phyloP scores from a whole-genome alignment of 2,113 vertebrate genomes.

The Eudorcas thomsonii region DNA sequence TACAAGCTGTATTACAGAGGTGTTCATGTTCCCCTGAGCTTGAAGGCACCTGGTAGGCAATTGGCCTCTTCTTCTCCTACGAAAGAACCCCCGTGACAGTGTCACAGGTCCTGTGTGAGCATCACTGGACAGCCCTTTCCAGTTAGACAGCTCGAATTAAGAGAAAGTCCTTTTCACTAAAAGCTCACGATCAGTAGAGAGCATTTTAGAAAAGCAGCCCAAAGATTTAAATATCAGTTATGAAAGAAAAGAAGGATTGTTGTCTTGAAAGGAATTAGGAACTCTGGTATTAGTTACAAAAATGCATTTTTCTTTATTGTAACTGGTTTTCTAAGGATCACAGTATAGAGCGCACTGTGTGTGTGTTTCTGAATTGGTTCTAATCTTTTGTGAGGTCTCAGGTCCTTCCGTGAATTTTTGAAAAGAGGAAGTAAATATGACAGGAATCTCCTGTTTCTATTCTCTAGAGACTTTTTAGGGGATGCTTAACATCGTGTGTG shows the following conservation, averaged over 20 bases:
- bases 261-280: constrained; percentile 19
- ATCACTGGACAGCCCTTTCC: not conserved
- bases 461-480: not conserved
- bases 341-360: not conserved
- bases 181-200: not conserved
- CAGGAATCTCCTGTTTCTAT: not conserved
- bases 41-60: not conserved
- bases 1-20: not conserved
- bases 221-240: not conserved
- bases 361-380: not conserved
- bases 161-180: not conserved
- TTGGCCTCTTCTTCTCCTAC: not conserved
- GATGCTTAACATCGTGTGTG: not conserved
- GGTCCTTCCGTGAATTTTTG: not conserved
- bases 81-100: not conserved
- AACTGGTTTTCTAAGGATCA: constrained; percentile 2
- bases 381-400: not conserved
- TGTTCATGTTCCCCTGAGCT: not conserved
- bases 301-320: not conserved
- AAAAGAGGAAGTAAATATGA: not conserved
- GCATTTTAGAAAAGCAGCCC: not conserved
- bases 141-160: not conserved
- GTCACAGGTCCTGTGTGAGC: not conserved
- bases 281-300: not conserved
- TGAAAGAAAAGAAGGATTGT: not conserved